Base-by-base conservation (phyloP, 2,888 invertebrate genomes). In the Panorpa germanica region DNA sequence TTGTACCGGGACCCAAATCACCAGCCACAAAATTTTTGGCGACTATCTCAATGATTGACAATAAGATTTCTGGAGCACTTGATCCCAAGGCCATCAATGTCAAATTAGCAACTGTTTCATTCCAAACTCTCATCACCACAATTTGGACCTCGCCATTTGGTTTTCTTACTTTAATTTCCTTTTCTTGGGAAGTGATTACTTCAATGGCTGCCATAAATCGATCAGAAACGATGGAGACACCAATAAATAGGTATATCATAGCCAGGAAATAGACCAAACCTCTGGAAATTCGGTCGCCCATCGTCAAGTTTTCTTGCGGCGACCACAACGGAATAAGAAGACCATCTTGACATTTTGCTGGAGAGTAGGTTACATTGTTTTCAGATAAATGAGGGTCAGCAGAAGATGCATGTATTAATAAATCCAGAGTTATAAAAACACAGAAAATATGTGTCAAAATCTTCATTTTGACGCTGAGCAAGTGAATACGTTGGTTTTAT, bases 121-220 rank as follows among this genome's bases (percentile, higher is more conserved):
- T 98, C 98, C 98, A 98, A 34, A 98, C 82, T 34, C 95, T 67
- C 10, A 98, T 95, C 29, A 77, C 78, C 24, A 96, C 65, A 41
- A 83, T 80, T 47, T 90, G 83, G 9, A 70, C 70, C 36, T 86
- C 83, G 36, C 86, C 85, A 45, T 81, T 82, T 38, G 81, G 73
- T 39, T 82, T 78, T 46, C 83, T 81, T 35, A 98, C 77, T 44
- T 77, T 73, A 45, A 98, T 78, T 53, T 91, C 88, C 45, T 86
- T 82, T 53, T 98, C 96, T 52, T 91, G 80, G 1, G 95, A 93
- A 30, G 96, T 98, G 52, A 98, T 98, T 41, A 91, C 93, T 65
- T 98, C 98, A 51, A 98, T 98, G 44, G 95, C 82, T 23, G 91
- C 90, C 98, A 98, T 98, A 60, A 98, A 98, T 35, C 95, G 75